Evolutionary conservation across 1,140 invertebrate species (phyloP).

Genomic region (Chymomyza costata): DNA sequence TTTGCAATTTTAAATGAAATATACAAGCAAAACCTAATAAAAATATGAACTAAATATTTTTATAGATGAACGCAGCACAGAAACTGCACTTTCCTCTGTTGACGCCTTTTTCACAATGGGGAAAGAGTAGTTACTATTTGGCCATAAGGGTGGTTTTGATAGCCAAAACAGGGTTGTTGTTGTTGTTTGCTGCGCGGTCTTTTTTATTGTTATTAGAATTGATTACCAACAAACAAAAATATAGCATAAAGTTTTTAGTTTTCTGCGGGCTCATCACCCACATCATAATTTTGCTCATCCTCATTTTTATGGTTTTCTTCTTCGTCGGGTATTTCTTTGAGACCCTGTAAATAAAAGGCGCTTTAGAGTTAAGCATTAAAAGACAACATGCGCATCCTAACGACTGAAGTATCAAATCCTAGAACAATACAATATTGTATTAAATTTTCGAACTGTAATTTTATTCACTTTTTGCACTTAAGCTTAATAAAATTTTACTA

Average conservation of each 20-base stretch:
- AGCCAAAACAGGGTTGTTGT: slow-evolving; percentile 54
- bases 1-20: not conserved
- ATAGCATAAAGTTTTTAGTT: too few relatives aligned
- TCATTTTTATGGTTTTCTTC: slow-evolving; percentile 17
- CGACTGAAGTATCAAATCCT: too few relatives aligned
- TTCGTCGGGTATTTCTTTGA: slow-evolving; percentile 37
- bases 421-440: too few relatives aligned
- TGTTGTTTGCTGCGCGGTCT: slow-evolving; percentile 24
- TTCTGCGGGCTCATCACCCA: slow-evolving; percentile 22
- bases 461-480: slow-evolving; percentile 68
- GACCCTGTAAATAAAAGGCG: slow-evolving; percentile 43
- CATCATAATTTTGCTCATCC: slow-evolving; percentile 6
- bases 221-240: slow-evolving; percentile 13
- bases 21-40: not conserved
- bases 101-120: slow-evolving; percentile 60
- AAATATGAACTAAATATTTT: not conserved
- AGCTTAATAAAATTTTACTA: slow-evolving; percentile 56
- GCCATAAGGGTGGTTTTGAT: slow-evolving; percentile 62
- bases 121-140: slow-evolving; percentile 31
- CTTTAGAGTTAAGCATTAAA: too few relatives aligned
- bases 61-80: slow-evolving; percentile 3
- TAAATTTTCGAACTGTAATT: slow-evolving; percentile 38
- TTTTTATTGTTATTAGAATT: slow-evolving; percentile 27
- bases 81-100: slow-evolving; percentile 25
- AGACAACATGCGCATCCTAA: too few relatives aligned